phyloP scores from a whole-genome alignment of 2,888 invertebrate species.

The Ichneumoninae sp. region DNA sequence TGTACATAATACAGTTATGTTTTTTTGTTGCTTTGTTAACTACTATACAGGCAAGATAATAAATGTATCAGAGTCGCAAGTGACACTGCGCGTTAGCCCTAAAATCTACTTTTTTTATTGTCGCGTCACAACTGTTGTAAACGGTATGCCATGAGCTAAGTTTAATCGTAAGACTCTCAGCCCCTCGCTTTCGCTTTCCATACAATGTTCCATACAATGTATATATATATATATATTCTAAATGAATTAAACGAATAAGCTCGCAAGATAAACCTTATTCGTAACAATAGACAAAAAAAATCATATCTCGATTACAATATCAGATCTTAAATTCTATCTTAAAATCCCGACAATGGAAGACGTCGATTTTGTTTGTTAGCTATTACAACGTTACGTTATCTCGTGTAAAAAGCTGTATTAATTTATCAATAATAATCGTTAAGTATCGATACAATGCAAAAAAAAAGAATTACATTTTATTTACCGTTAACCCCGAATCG shows the following conservation, averaged over 20 bases:
- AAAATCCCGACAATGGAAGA: conserved; percentile 76
- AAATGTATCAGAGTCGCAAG: conserved; percentile 52
- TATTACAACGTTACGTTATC: conserved; percentile 48
- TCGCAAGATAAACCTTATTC: conserved; percentile 21
- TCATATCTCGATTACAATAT: conserved; percentile 26
- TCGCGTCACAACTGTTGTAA: conserved; percentile 82
- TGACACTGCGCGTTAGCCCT: conserved; percentile 76
- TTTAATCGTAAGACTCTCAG: conserved; percentile 60
- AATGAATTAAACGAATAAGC: conserved; percentile 47
- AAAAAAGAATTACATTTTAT: conserved; percentile 2
- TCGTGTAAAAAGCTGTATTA: conserved; percentile 61
- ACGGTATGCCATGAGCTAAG: conserved; percentile 67
- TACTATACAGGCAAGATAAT: conserved; percentile 45
- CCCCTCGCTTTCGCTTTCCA: conserved; percentile 54
- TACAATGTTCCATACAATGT: conserved; percentile 10
- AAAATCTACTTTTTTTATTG: conserved; percentile 82
- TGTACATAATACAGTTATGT: conserved; percentile 35
- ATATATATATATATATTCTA: conserved; percentile 27
- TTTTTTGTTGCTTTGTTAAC: conserved; percentile 23
- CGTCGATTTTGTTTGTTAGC: conserved; percentile 78
- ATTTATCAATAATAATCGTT: conserved; percentile 29
- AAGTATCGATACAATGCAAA: conserved; percentile 30
- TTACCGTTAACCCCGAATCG: conserved; percentile 53
- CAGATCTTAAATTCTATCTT: conserved; percentile 41
- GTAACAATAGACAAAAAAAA: conserved; percentile 8